Percentiles rank a stretch among this genome's conserved stretches.
Conservation (phyloP, 2,888 invertebrate species). For the Antheraea yamamai region DNA sequence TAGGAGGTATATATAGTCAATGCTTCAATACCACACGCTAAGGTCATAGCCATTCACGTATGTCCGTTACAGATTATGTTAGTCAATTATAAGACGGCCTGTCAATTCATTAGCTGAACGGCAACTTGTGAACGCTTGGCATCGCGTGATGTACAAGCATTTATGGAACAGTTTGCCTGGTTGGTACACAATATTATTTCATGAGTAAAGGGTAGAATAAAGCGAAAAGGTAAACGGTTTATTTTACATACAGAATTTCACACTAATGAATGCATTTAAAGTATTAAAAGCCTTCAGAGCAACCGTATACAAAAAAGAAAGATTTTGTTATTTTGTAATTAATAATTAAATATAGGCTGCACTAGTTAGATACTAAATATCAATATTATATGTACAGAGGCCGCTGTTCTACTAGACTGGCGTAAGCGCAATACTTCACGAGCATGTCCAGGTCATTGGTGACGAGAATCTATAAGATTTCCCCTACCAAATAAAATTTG, state of each 20-base stretch:
- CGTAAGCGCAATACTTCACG: no score
- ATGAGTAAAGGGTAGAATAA: background rate
- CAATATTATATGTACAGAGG: no score
- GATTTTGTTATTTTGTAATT: no score
- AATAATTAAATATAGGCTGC: no score
- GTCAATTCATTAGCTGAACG: constrained; percentile 26
- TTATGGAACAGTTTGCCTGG: constrained; percentile 1
- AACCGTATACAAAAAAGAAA: background rate
- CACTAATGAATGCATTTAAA: background rate
- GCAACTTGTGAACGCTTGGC: constrained; percentile 14
- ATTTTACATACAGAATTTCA: background rate
- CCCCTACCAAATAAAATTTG: no score
- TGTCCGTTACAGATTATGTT: constrained; percentile 31
- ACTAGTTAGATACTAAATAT: no score
- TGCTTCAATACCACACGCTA: background rate
- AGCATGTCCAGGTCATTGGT: no score
- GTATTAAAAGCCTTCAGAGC: background rate
- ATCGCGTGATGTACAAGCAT: constrained; percentile 19
- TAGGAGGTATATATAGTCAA: background rate
- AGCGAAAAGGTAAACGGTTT: background rate
- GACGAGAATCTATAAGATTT: no score
- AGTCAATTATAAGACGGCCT: constrained; percentile 40
- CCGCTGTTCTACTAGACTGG: no score
- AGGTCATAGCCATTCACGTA: background rate
- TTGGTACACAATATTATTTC: background rate